Conservation (phyloP, 2,888 invertebrate genomes). For the Xestia ashworthii region DNA sequence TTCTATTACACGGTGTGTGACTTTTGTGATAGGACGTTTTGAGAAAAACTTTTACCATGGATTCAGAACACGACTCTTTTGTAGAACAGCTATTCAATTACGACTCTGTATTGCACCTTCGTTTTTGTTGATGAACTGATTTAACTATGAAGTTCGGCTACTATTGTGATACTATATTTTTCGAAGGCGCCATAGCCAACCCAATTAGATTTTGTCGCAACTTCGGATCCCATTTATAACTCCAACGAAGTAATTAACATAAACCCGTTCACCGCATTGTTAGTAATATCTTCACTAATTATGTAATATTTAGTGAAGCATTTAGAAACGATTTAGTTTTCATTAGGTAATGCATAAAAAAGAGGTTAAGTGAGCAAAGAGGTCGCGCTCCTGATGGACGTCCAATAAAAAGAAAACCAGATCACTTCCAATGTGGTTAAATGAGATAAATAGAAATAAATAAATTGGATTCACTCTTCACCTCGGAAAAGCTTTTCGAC, state of each 20-base stretch:
- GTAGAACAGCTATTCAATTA: background rate
- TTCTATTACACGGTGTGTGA: background rate
- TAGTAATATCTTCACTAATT: conserved; percentile 32
- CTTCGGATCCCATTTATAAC: background rate
- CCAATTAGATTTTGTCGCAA: background rate
- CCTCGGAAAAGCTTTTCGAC: conserved; percentile 56
- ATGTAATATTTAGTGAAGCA: conserved; percentile 39
- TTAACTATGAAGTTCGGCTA: background rate
- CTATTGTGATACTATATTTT: background rate
- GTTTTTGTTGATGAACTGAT: background rate
- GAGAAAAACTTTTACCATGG: background rate
- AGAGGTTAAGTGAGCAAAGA: conserved; percentile 44
- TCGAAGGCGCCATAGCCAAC: background rate
- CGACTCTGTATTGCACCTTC: background rate
- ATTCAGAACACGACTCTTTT: background rate
- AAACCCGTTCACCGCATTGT: conserved; percentile 13
- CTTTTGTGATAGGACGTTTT: background rate
- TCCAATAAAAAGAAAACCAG: conserved; percentile 42
- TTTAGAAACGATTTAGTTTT: conserved; percentile 57
- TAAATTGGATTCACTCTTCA: conserved; percentile 52
- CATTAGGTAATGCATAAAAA: conserved; percentile 45
- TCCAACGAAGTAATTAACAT: conserved; percentile 28
- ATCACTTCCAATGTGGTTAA: conserved; percentile 25
- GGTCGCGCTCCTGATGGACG: conserved; percentile 39
- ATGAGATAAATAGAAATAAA: conserved; percentile 41